Evolutionary conservation across 1,140 invertebrate genomes (phyloP), one percentile per base, ranked within the genome.

Genomic region (Leptinotarsa undecemlineata): DNA sequence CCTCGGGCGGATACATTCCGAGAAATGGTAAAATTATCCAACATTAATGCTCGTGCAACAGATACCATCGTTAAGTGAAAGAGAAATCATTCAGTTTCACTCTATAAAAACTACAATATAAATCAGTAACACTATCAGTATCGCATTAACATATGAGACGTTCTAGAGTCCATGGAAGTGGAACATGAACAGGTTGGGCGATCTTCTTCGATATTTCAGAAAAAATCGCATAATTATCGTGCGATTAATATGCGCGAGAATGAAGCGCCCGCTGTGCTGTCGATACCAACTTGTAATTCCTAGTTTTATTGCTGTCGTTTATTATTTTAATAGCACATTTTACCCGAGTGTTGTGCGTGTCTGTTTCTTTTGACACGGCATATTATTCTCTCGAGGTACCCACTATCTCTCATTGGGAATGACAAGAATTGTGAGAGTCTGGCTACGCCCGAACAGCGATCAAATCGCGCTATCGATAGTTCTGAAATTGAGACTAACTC

Each of bases 271-370:
- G 81, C 80, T 80, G 81, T 61, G 80, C 77, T 81, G 79, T 81
- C 81, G 80, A 80, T 82, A 79, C 81, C 78, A 77, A 77, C 79
- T 75, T 80, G 80, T 82, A 82, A 81, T 81, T 77, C 75, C 80
- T 82, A 82, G 80, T 75, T 81, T 82, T 81, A 82, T 82, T 78
- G 80, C 77, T 75, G 77, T 77, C 81, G 76, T 82, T 82, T 82
- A 79, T 81, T 82, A 82, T 82, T 81, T 81, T 81, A 82, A 82
- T 82, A 79, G 81, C 76, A 71, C 77, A 81, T 74, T 81, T 81
- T 81, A 80, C 78, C 76, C 72, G 74, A 73, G 17, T 80, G 79
- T 77, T 78, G 73, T 78, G 74, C 80, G 74, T 79, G 80, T 81
- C 62, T 64, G 60, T 33, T 61, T 20, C 71, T 48, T 64, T 64